Conservation (phyloP, 1,140 invertebrate species). For the Hypsibius dujardini region DNA sequence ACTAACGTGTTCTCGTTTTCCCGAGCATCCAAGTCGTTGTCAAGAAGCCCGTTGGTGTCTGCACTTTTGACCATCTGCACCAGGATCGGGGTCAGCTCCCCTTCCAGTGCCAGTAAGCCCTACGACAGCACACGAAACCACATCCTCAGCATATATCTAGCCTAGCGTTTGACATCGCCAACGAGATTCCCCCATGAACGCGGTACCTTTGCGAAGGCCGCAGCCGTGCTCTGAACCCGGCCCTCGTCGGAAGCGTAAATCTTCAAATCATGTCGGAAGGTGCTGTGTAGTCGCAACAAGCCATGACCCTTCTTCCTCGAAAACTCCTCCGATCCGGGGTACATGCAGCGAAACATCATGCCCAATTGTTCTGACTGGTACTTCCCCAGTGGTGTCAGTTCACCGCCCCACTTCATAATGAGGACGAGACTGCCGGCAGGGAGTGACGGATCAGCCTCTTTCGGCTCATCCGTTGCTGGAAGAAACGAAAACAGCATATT, state of each 20-base stretch:
- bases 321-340: conserved; percentile 33
- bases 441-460: not conserved
- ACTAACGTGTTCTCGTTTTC: conserved; percentile 34
- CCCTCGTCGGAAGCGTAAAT: conserved; percentile 43
- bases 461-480: too few species aligned
- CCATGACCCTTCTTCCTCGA: conserved; percentile 32
- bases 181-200: too few species aligned
- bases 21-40: conserved; percentile 37
- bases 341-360: conserved; percentile 38
- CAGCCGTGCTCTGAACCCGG: conserved; percentile 41
- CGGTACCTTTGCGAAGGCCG: conserved; percentile 39
- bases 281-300: conserved; percentile 38
- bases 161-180: not conserved
- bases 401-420: conserved; percentile 41
- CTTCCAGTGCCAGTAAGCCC: conserved; percentile 40
- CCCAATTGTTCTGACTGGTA: conserved; percentile 38
- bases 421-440: conserved; percentile 26
- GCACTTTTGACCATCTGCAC: conserved; percentile 43
- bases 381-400: conserved; percentile 36
- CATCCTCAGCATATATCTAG: not conserved
- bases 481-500: too few species aligned
- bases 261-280: conserved; percentile 40
- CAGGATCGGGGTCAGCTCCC: conserved; percentile 39
- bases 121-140: conserved; percentile 24
- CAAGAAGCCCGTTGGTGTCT: conserved; percentile 40